phyloP scores from a whole-genome alignment of 2,113 vertebrate species.

The Nothoprocta pentlandii region DNA sequence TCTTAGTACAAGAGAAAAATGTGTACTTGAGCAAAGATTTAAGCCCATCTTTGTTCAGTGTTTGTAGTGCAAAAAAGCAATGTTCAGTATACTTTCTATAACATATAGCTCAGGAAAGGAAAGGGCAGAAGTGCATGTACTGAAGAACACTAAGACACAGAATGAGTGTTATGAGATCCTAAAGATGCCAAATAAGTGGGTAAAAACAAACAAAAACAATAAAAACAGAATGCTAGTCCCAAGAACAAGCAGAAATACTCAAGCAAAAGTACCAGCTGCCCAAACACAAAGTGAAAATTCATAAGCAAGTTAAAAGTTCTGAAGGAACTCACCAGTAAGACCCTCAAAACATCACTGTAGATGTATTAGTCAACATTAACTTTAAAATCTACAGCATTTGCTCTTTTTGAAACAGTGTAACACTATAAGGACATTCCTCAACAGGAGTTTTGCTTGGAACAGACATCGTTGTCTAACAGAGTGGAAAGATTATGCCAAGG shows the following conservation, averaged over 20 bases:
- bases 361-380: background rate
- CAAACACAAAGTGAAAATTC: background rate
- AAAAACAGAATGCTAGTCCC: background rate
- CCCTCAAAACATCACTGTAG: background rate
- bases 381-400: background rate
- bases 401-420: background rate
- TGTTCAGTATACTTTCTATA: background rate
- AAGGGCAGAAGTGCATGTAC: background rate
- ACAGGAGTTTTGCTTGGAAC: background rate
- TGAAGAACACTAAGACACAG: background rate
- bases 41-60: background rate
- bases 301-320: background rate
- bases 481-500: background rate
- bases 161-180: fast-evolving
- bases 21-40: background rate
- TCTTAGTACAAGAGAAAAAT: background rate
- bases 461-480: background rate
- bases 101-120: background rate
- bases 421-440: background rate
- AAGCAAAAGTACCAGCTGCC: background rate
- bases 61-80: background rate
- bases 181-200: background rate
- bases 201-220: background rate
- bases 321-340: background rate
- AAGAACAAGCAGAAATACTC: background rate